Evolutionary conservation across 2,888 invertebrate genomes (phyloP).

Genomic region (Steromphala cineraria): DNA sequence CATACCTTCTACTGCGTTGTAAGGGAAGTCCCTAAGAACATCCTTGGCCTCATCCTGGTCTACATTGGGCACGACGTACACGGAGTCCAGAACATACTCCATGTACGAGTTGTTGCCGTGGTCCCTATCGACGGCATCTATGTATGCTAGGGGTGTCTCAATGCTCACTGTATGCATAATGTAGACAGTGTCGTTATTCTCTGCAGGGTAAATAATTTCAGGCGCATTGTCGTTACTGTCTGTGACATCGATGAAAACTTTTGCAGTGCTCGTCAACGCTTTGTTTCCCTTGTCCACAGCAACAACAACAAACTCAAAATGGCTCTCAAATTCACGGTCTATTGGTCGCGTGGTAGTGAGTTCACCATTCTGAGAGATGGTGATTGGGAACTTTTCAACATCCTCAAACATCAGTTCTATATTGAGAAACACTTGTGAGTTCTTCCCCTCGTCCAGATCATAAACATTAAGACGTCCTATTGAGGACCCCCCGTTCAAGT

Average conservation of each 20-base stretch:
- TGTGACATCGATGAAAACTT: slow-evolving; percentile 46
- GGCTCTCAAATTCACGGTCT: slow-evolving; percentile 45
- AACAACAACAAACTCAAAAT: slow-evolving; percentile 51
- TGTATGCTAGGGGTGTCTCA: slow-evolving; percentile 29
- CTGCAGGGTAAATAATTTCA: slow-evolving; percentile 43
- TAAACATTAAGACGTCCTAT: neutral
- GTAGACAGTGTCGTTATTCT: slow-evolving; percentile 40
- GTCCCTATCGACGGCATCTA: slow-evolving; percentile 38
- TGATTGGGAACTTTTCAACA: slow-evolving; percentile 41
- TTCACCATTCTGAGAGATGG: slow-evolving; percentile 42
- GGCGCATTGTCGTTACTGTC: slow-evolving; percentile 59
- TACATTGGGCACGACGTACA: too few relatives aligned
- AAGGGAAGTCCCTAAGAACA: neutral
- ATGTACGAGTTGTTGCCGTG: slow-evolving; percentile 38
- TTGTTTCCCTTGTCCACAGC: slow-evolving; percentile 54
- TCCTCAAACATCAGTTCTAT: slow-evolving; percentile 13
- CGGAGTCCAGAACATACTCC: neutral
- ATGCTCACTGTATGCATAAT: slow-evolving; percentile 36
- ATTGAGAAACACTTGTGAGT: slow-evolving; percentile 1
- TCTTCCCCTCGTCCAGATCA: slow-evolving; percentile 6
- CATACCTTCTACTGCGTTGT: neutral
- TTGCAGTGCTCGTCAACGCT: slow-evolving; percentile 44
- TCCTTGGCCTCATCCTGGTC: too few relatives aligned
- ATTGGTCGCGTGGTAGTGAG: slow-evolving; percentile 41
- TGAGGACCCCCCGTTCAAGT: neutral